phyloP scores from a whole-genome alignment of 2,797 vertebrate species.

The Anas capensis region DNA sequence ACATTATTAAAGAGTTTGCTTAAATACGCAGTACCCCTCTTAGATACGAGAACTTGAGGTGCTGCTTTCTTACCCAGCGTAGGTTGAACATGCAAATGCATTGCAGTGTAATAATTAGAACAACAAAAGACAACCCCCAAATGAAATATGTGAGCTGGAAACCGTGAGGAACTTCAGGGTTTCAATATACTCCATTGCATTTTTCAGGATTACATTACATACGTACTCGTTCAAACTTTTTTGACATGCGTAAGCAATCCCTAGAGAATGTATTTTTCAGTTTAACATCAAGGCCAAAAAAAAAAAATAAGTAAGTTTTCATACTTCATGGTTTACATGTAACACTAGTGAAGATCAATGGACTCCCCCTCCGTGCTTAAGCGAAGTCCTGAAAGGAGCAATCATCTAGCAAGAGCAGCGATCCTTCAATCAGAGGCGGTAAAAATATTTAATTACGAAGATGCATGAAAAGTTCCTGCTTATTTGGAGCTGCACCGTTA shows the following conservation, averaged over 20 bases:
- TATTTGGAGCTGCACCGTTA: conserved; percentile 79
- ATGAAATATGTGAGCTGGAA: conserved; percentile 71
- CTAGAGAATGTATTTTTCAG: conserved; percentile 75
- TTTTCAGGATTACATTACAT: conserved; percentile 77
- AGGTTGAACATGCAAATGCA: conserved; percentile 80
- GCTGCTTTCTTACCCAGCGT: conserved; percentile 75
- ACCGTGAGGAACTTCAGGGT: conserved; percentile 65
- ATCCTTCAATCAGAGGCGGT: conserved; percentile 76
- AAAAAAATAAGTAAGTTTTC: conserved; percentile 71
- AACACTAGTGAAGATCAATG: conserved; percentile 75
- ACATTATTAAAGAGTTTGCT: conserved; percentile 81
- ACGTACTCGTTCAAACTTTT: conserved; percentile 77
- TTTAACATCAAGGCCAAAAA: conserved; percentile 79
- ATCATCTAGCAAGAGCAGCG: conserved; percentile 76
- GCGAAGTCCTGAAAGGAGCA: conserved; percentile 77
- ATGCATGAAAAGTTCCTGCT: conserved; percentile 77
- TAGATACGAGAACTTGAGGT: conserved; percentile 79
- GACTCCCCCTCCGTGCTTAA: conserved; percentile 79
- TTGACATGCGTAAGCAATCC: conserved; percentile 80
- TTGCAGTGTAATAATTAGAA: conserved; percentile 72
- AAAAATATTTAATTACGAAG: conserved; percentile 81
- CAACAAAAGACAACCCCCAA: conserved; percentile 76
- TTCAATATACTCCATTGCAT: conserved; percentile 67
- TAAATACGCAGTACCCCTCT: conserved; percentile 83
- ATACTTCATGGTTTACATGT: conserved; percentile 76